Evolutionary conservation across 2,797 vertebrate species (phyloP).

Genomic region (Limnodromus scolopaceus): DNA sequence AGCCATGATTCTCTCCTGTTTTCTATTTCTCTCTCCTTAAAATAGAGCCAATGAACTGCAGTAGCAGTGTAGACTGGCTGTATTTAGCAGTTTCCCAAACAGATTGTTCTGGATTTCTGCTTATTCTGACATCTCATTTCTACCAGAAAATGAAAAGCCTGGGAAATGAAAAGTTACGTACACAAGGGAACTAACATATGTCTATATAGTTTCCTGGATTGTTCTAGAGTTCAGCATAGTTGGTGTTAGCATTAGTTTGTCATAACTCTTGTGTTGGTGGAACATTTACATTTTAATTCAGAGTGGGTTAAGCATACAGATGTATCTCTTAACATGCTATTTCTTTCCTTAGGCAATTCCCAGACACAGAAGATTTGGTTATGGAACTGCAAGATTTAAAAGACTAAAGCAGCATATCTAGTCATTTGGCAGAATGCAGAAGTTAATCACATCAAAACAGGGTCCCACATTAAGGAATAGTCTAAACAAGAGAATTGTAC

Average conservation of each 20-base stretch:
- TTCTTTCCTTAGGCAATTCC: neutral
- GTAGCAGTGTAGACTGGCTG: neutral
- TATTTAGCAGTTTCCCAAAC: neutral
- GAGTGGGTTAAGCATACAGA: neutral
- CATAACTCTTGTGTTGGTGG: neutral
- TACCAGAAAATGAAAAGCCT: neutral
- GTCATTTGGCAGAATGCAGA: neutral
- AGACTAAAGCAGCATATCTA: neutral
- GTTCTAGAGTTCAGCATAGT: neutral
- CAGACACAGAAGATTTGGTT: neutral
- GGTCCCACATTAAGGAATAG: neutral
- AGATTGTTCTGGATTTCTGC: neutral
- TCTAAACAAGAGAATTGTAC: neutral
- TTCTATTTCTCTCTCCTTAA: neutral
- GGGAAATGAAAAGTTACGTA: neutral
- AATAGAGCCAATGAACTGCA: neutral
- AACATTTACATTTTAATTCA: neutral
- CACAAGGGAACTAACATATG: neutral
- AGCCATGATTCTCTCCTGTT: neutral
- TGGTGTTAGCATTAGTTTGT: neutral
- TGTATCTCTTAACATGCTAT: neutral
- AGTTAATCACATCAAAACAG: neutral
- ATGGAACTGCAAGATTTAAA: neutral
- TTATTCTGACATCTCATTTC: neutral
- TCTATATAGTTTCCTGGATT: neutral